Base-by-base conservation (phyloP, 2,113 vertebrate genomes). In the Corythoichthys intestinalis region DNA sequence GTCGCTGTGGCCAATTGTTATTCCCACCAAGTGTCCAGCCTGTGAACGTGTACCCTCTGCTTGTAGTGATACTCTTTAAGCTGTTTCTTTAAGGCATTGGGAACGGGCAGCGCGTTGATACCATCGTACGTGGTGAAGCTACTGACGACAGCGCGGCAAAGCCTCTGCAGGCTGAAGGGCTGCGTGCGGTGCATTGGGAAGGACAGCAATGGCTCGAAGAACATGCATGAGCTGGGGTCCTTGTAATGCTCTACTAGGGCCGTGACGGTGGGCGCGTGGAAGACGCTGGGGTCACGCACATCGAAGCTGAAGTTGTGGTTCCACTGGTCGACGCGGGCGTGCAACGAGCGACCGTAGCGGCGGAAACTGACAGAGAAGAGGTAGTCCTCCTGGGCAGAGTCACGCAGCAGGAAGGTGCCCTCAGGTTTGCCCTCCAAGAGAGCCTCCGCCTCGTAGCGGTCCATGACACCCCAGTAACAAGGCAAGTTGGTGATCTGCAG, bases 251-350 rank as follows among this genome's bases (percentile, higher is more conserved):
- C 92, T 35, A 94, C 82, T 34, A 94, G 75, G 0, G 92, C 92
- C 0, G 89, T 92, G 12, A 94, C 91, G 0, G 93, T 94, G 46
- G 94, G 85, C 0, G 93, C 92, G 0, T 93, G 92, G 80, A 94
- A 94, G 71, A 94, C 93, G 15, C 93, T 92, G 60, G 93, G 93
- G 81, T 94, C 92, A 20, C 94, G 93, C 12, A 93, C 93, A 3
- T 94, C 93, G 1, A 94, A 94, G 87, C 94, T 94, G 66, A 94
- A 94, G 49, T 93, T 93, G 88, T 94, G 93, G 76, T 94, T 94
- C 93, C 93, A 93, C 84, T 94, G 93, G 79, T 94, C 93, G 0
- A 94, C 93, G 35, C 93, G 92, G 0, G 93, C 93, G 1, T 94
- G 93, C 0, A 94, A 90, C 0, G 94, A 94, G 70, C 93, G 93